Percentiles rank a stretch among this genome's conserved stretches.
Evolutionary conservation across 2,888 invertebrate genomes (phyloP).

Genomic region (Plusia festucae): DNA sequence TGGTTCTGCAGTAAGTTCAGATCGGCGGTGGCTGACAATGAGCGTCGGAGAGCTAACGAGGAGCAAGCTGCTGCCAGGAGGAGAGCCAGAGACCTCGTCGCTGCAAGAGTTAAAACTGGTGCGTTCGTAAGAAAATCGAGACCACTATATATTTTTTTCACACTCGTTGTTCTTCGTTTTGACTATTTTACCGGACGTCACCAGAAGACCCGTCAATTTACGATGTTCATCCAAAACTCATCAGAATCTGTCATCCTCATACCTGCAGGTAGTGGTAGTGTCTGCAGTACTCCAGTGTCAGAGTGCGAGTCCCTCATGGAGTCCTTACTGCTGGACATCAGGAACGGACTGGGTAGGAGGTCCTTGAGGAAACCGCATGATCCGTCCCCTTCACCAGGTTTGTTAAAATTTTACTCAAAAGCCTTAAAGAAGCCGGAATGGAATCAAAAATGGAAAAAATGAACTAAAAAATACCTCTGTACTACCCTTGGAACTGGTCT

Average conservation of each 20-base stretch:
- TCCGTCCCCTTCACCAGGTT: constrained; percentile 82
- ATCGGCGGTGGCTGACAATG: constrained; percentile 95
- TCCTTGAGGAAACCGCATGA: constrained; percentile 79
- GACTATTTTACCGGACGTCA: no score
- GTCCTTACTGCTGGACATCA: constrained; percentile 93
- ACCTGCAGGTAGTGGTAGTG: constrained; percentile 78
- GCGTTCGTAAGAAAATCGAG: not conserved
- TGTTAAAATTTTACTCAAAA: constrained; percentile 9
- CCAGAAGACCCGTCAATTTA: no score
- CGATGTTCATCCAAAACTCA: no score
- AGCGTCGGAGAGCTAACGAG: constrained; percentile 94
- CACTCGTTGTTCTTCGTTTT: no score
- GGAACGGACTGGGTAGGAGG: constrained; percentile 90
- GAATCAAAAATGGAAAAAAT: no score
- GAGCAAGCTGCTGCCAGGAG: constrained; percentile 94
- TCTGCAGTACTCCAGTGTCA: constrained; percentile 92
- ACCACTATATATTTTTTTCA: no score
- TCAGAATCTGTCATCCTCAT: not conserved
- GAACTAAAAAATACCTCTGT: no score
- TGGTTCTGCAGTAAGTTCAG: constrained; percentile 96
- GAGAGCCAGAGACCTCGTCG: constrained; percentile 89
- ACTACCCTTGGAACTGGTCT: not conserved
- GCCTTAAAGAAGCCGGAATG: no score
- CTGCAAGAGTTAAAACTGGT: constrained; percentile 70
- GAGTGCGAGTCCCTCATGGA: constrained; percentile 93